Conservation (phyloP, 1,140 invertebrate genomes). For the Macrosteles quadrilineatus region DNA sequence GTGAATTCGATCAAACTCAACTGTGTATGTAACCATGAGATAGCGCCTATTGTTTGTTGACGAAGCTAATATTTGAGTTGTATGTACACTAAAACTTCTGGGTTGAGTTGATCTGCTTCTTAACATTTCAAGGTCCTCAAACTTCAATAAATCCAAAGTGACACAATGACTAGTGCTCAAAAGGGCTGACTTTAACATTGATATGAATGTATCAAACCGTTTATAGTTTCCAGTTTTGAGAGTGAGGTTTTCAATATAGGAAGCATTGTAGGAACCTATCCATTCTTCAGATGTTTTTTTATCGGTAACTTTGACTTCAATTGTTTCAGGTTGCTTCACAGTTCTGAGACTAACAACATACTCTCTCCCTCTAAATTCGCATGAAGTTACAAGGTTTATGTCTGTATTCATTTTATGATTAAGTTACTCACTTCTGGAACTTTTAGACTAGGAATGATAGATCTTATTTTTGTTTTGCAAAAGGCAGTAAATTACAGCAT, state of each 20-base stretch:
- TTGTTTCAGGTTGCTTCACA: slow-evolving; percentile 39
- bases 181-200: slow-evolving; percentile 44
- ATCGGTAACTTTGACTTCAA: slow-evolving; percentile 53
- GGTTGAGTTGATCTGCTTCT: slow-evolving; percentile 39
- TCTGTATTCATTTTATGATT: background rate
- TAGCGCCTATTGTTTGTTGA: slow-evolving; percentile 46
- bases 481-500: too few relatives aligned
- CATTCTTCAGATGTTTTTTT: slow-evolving; percentile 57
- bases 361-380: slow-evolving; percentile 51
- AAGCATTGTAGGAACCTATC: slow-evolving; percentile 53
- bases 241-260: slow-evolving; percentile 45
- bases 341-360: slow-evolving; percentile 53
- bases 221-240: slow-evolving; percentile 45
- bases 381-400: slow-evolving; percentile 51
- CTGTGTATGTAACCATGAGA: slow-evolving; percentile 52
- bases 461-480: too few relatives aligned
- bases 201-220: slow-evolving; percentile 43
- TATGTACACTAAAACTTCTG: slow-evolving; percentile 26
- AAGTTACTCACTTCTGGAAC: background rate
- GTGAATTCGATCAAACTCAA: slow-evolving; percentile 55
- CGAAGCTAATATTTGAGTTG: slow-evolving; percentile 27
- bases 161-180: slow-evolving; percentile 50
- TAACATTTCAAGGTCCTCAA: slow-evolving; percentile 50
- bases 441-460: too few relatives aligned
- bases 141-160: slow-evolving; percentile 50